Evolutionary conservation across 2,797 vertebrate genomes (phyloP).

Genomic region (Acanthurus tractus): DNA sequence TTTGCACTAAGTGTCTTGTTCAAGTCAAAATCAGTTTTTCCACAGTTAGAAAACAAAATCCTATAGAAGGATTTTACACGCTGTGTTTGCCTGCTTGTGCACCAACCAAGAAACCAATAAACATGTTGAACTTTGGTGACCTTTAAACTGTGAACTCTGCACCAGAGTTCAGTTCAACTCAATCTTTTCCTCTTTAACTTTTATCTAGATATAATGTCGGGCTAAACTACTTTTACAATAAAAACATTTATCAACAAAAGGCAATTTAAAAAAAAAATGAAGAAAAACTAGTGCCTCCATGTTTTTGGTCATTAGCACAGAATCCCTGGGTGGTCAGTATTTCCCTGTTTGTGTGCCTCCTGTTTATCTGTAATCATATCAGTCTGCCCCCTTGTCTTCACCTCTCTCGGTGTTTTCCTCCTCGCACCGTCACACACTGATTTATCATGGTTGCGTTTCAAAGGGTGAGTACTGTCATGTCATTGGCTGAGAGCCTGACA

Average conservation of each 20-base stretch:
- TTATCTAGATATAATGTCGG: not conserved
- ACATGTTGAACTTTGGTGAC: not conserved
- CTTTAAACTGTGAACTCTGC: constrained; percentile 29
- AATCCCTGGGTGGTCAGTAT: not conserved
- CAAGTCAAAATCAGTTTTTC: no score
- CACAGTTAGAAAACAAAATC: no score
- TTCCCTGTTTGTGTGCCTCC: constrained; percentile 6
- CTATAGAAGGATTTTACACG: no score
- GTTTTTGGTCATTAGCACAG: not conserved
- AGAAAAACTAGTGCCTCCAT: not conserved
- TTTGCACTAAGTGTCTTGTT: no score
- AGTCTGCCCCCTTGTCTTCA: not conserved
- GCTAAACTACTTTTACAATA: not conserved
- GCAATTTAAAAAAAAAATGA: not conserved
- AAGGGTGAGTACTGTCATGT: constrained; percentile 42
- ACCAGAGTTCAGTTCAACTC: constrained; percentile 10
- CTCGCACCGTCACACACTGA: constrained; percentile 21
- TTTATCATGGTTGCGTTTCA: constrained; percentile 59
- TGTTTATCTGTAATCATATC: constrained; percentile 40
- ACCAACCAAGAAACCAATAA: not conserved
- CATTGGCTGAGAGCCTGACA: constrained; percentile 71
- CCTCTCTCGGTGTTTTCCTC: constrained; percentile 26
- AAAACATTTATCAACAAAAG: constrained; percentile 5
- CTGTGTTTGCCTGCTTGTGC: not conserved
- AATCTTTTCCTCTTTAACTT: not conserved